A percentile compares a stretch with the other conserved stretches of the same genome.
Conservation (phyloP, 2,113 vertebrate species). For the Seriola dumerili region DNA sequence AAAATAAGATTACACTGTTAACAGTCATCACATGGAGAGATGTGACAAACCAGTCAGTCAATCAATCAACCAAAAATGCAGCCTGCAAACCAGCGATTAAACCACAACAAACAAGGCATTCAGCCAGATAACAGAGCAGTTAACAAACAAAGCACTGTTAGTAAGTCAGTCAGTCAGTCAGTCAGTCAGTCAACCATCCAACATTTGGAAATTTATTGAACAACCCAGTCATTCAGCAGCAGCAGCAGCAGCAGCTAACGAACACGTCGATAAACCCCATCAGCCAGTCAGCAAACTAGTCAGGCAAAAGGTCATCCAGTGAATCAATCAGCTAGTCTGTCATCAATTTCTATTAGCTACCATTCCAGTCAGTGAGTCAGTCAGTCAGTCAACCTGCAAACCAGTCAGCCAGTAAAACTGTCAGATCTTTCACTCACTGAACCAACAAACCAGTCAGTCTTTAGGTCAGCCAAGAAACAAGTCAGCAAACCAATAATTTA, state of each 20-base stretch:
- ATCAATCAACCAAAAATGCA: background rate
- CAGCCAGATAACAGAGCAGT: no score
- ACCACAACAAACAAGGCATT: no score
- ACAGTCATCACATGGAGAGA: constrained; percentile 22
- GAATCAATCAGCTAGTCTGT: background rate
- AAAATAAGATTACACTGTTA: constrained; percentile 43
- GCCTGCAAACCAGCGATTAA: background rate
- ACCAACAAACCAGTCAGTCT: no score
- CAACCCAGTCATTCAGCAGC: no score
- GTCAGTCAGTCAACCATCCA: background rate
- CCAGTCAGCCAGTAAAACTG: background rate
- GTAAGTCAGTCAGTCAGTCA: background rate
- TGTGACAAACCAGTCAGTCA: background rate
- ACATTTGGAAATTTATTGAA: no score
- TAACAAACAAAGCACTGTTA: no score
- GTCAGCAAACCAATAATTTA: no score
- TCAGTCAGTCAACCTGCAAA: background rate
- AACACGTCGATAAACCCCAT: no score
- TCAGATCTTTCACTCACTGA: no score
- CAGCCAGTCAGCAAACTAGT: background rate
- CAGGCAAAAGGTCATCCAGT: background rate
- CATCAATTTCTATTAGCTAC: background rate
- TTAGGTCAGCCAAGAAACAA: no score
- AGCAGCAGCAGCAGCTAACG: no score
- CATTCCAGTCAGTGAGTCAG: no score